These are phyloP conservation scores for Talpa occidentalis DNA, from an alignment of 2,113 vertebrate species.

Conservation along the genomic window DNA sequence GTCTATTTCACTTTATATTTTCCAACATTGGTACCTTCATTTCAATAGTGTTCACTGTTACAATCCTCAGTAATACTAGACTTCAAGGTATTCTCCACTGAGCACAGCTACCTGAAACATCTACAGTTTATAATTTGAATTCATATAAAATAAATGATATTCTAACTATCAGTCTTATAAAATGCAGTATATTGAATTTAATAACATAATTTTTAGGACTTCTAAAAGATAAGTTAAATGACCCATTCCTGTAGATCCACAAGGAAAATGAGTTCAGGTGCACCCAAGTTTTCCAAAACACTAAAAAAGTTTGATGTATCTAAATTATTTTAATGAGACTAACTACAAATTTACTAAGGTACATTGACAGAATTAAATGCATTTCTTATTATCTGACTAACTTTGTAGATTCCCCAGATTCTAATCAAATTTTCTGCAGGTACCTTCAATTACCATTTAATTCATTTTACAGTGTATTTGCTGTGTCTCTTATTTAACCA, in stretches of 20 bases:
- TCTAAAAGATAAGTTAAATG: slow-evolving; percentile 19
- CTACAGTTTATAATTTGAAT: neutral
- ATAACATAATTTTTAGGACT: slow-evolving; percentile 6
- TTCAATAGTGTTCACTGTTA: neutral
- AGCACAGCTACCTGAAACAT: neutral
- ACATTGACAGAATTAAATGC: slow-evolving; percentile 66
- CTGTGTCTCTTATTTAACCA: slow-evolving; percentile 63
- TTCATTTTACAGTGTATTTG: slow-evolving; percentile 72
- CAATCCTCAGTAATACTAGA: neutral
- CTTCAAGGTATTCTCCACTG: neutral
- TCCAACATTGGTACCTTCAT: neutral
- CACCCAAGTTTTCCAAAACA: slow-evolving; percentile 9
- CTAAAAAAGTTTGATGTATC: slow-evolving; percentile 55
- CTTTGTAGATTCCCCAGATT: slow-evolving; percentile 61
- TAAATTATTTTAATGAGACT: slow-evolving; percentile 73
- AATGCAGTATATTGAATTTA: neutral
- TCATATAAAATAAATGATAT: neutral
- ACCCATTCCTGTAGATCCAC: neutral
- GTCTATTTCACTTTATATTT: neutral
- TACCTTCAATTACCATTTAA: slow-evolving; percentile 77
- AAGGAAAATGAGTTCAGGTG: neutral
- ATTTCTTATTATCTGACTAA: slow-evolving; percentile 64
- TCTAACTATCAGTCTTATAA: neutral
- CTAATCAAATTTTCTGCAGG: slow-evolving; percentile 69
- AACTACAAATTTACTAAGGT: slow-evolving; percentile 62